Percentiles rank a stretch among this genome's conserved stretches.
These are phyloP conservation scores for Saccostrea echinata DNA, from an alignment of 1,140 invertebrate species.

Conservation along the genomic window DNA sequence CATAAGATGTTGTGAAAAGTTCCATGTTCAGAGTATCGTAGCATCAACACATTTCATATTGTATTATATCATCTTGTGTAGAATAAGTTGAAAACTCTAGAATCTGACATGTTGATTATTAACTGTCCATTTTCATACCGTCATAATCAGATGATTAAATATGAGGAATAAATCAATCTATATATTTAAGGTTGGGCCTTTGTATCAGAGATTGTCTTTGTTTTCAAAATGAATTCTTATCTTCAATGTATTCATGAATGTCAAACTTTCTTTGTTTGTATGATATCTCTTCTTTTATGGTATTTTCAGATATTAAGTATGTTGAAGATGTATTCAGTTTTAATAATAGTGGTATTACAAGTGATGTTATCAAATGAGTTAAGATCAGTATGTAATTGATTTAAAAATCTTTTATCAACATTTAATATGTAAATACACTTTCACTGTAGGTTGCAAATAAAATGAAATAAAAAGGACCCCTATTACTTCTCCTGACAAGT, in stretches of 20 bases:
- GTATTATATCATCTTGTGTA: background rate
- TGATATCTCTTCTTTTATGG: too few species aligned
- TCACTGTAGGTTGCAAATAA: background rate
- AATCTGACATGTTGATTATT: background rate
- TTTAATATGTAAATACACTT: background rate
- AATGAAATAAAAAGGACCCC: constrained; percentile 8
- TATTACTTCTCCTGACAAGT: constrained; percentile 26
- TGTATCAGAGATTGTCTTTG: too few species aligned
- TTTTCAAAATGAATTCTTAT: too few species aligned
- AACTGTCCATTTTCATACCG: background rate
- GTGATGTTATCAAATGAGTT: too few species aligned
- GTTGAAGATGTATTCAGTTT: too few species aligned
- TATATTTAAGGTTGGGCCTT: background rate
- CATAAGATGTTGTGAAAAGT: background rate
- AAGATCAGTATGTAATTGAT: too few species aligned
- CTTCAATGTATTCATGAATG: background rate
- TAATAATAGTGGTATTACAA: too few species aligned
- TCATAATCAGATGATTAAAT: background rate
- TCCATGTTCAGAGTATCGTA: background rate
- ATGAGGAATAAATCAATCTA: background rate
- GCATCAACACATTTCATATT: background rate
- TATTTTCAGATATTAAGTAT: too few species aligned
- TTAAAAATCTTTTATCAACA: background rate
- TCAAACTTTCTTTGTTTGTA: background rate
- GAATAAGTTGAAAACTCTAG: background rate